Evolutionary conservation across 2,797 vertebrate genomes (phyloP).

Genomic region (Pteropus rufus): DNA sequence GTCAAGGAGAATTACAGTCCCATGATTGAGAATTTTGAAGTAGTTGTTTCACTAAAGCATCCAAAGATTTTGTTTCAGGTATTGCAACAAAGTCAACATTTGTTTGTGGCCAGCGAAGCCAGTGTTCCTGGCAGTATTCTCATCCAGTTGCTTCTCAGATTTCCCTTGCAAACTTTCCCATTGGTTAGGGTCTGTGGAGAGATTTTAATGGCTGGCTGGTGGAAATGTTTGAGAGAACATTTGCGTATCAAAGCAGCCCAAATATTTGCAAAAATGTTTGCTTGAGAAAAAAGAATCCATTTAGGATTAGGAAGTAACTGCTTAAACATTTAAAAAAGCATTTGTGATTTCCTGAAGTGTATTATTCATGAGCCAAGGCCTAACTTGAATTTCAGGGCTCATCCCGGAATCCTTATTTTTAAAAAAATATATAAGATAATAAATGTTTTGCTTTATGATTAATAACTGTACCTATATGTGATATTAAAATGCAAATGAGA

Average conservation of each 20-base stretch:
- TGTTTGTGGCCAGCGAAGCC: conserved; percentile 2
- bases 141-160: conserved; percentile 44
- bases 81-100: conserved; percentile 46
- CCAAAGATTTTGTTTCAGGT: conserved; percentile 60
- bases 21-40: not conserved
- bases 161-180: conserved; percentile 70
- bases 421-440: not conserved
- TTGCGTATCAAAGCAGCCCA: conserved; percentile 74
- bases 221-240: conserved; percentile 62
- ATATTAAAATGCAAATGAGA: not conserved
- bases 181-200: conserved; percentile 63
- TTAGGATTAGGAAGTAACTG: conserved; percentile 61
- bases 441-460: not conserved
- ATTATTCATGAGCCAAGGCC: not conserved
- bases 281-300: conserved; percentile 54
- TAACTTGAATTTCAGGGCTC: conserved; percentile 14
- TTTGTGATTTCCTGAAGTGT: conserved; percentile 58
- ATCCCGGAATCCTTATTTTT: not conserved
- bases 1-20: not conserved
- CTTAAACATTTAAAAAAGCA: conserved; percentile 60
- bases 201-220: conserved; percentile 58
- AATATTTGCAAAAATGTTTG: conserved; percentile 77
- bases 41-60: not conserved
- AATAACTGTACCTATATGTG: not conserved
- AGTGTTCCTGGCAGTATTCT: not conserved